A percentile compares a stretch with the other conserved stretches of the same genome.
phyloP scores from a whole-genome alignment of 2,797 vertebrate genomes.

The Gallinago nigripennis region DNA sequence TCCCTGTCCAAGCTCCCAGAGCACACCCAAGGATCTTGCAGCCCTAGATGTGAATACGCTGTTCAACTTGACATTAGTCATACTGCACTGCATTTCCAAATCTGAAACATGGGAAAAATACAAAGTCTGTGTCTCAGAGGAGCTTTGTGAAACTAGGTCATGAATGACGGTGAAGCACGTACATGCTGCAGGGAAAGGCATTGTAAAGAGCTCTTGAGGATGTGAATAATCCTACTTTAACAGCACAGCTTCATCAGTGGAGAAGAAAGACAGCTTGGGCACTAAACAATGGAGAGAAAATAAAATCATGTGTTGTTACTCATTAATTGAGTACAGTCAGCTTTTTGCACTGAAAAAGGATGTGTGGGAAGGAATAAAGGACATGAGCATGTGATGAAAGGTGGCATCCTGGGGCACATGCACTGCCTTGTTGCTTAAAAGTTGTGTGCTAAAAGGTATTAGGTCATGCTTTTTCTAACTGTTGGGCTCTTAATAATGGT shows the following conservation, averaged over 20 bases:
- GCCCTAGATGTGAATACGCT: accelerated
- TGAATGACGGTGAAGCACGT: neutral
- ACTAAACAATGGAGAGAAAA: neutral
- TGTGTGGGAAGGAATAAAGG: neutral
- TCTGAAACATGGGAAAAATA: neutral
- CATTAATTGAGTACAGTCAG: neutral
- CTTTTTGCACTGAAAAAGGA: neutral
- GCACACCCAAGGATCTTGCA: neutral
- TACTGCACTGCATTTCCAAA: neutral
- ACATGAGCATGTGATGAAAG: neutral
- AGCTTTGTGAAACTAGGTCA: neutral
- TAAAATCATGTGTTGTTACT: neutral
- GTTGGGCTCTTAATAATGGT: neutral
- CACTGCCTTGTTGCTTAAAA: neutral
- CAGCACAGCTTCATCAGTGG: neutral
- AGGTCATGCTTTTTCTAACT: neutral
- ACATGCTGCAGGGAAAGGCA: neutral
- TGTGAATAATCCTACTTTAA: neutral
- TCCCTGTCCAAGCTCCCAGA: neutral
- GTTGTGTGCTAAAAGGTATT: neutral
- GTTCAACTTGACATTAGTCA: neutral
- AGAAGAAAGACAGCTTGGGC: neutral
- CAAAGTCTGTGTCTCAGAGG: neutral
- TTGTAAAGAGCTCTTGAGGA: neutral
- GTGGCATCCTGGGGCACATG: neutral